Evolutionary conservation across 2,797 vertebrate genomes (phyloP).

Genomic region (Melanotaenia parkinsoni): DNA sequence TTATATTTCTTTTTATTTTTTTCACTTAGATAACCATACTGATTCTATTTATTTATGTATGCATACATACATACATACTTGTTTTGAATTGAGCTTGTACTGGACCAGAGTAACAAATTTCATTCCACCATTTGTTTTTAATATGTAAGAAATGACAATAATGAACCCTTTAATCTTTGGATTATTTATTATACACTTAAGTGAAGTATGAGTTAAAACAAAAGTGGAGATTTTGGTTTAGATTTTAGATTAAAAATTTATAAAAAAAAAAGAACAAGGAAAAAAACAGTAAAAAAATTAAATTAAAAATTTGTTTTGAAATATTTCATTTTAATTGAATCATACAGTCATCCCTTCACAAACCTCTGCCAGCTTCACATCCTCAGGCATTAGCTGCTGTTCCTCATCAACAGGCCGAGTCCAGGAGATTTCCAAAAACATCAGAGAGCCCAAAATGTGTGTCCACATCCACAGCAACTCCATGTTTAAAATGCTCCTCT

Average conservation of each 20-base stretch:
- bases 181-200: too few species aligned
- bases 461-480: constrained; percentile 60
- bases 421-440: constrained; percentile 51
- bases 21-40: too few species aligned
- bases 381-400: constrained; percentile 48
- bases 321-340: background rate
- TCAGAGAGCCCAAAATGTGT: constrained; percentile 50
- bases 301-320: background rate
- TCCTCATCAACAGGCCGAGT: constrained; percentile 55
- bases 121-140: too few species aligned
- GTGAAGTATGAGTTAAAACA: background rate
- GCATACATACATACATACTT: too few species aligned
- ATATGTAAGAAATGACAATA: too few species aligned
- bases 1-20: too few species aligned
- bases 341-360: constrained; percentile 25
- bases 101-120: too few species aligned
- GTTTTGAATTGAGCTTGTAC: too few species aligned
- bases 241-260: background rate
- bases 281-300: background rate
- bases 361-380: constrained; percentile 73
- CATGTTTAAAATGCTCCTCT: constrained; percentile 64
- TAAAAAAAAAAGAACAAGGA: background rate
- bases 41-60: too few species aligned
- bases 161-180: too few species aligned
- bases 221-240: background rate